Conservation (phyloP, 2,888 invertebrate species). For the Patella caerulea region DNA sequence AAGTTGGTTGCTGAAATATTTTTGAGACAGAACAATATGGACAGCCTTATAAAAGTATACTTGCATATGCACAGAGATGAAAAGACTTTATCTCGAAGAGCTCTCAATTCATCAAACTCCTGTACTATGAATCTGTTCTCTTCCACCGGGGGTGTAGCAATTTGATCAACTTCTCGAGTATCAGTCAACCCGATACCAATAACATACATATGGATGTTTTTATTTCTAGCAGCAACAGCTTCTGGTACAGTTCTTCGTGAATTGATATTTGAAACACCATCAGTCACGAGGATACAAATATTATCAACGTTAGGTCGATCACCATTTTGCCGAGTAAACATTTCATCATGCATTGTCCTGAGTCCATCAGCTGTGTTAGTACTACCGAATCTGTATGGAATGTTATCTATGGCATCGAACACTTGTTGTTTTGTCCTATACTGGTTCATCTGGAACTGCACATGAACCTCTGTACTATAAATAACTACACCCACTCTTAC, state of each 20-base stretch:
- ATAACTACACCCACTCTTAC: constrained; percentile 52
- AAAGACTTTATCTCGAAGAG: constrained; percentile 36
- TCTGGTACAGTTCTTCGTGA: constrained; percentile 50
- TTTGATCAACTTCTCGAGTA: constrained; percentile 44
- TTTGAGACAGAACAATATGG: too few relatives aligned
- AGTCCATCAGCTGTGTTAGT: constrained; percentile 59
- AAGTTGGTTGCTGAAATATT: too few relatives aligned
- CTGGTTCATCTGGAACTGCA: constrained; percentile 49
- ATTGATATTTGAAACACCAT: constrained; percentile 60
- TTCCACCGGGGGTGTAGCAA: constrained; percentile 41
- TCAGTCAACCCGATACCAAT: constrained; percentile 50
- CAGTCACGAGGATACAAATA: constrained; percentile 56
- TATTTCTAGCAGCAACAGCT: constrained; percentile 40
- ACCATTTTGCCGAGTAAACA: constrained; percentile 50
- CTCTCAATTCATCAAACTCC: constrained; percentile 38
- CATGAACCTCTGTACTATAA: constrained; percentile 45
- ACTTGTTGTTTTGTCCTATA: constrained; percentile 35
- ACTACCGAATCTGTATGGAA: constrained; percentile 47
- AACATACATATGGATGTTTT: constrained; percentile 45
- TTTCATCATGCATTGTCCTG: constrained; percentile 39
- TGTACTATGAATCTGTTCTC: constrained; percentile 42
- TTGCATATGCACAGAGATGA: constrained; percentile 9
- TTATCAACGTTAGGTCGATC: constrained; percentile 51
- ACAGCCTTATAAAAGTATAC: too few relatives aligned
- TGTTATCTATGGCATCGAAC: constrained; percentile 39